phyloP scores from a whole-genome alignment of 2,888 invertebrate genomes.

The Limnephilus lunatus region DNA sequence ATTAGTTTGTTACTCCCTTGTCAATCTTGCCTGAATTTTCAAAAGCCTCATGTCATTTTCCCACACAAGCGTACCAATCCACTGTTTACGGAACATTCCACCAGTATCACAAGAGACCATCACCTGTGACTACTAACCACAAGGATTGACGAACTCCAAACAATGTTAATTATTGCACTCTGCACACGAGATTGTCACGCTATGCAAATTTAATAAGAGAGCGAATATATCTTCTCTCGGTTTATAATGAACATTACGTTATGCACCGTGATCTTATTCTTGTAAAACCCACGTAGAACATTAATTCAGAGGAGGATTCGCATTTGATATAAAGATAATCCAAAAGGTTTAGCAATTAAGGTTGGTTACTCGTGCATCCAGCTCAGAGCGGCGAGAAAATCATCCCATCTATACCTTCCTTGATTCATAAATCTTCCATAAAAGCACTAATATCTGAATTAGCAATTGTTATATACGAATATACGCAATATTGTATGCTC shows the following conservation, averaged over 20 bases:
- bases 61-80: not conserved
- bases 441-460: not conserved
- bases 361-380: not conserved
- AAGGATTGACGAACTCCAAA: not conserved
- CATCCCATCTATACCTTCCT: not conserved
- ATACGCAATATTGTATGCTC: not conserved
- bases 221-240: conserved; percentile 13
- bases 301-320: not conserved
- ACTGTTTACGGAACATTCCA: not conserved
- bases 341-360: not conserved
- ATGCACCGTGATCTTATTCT: not conserved
- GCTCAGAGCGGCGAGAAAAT: not conserved
- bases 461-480: not conserved
- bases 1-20: not conserved
- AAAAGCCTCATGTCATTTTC: not conserved
- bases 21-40: not conserved
- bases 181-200: conserved; percentile 10
- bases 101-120: not conserved
- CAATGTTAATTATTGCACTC: not conserved
- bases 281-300: not conserved
- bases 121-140: not conserved
- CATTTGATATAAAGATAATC: not conserved
- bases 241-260: not conserved
- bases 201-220: conserved; percentile 21
- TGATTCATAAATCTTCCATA: not conserved